Evolutionary conservation across 1,140 invertebrate species (phyloP), one percentile per base, ranked within the genome.

Genomic region (Brachionus koreanus): DNA sequence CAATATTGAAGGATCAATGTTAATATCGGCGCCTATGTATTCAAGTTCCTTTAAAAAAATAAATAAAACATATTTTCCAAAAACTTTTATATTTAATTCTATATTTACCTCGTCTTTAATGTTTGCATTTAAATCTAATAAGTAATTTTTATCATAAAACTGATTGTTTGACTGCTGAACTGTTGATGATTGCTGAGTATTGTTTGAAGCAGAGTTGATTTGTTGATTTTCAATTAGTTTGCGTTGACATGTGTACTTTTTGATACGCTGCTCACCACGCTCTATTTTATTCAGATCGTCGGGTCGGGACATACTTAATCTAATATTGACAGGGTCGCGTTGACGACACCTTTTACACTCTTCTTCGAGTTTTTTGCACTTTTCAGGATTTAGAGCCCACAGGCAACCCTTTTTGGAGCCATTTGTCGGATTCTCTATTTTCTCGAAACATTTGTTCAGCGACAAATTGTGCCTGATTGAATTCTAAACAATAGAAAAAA

Each of bases 381-480:
- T 97, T 13, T 92, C 92, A 0, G 95, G 95, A 90, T 97, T 97
- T 90, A 98, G 94, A 0, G 95, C 95, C 96, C 96, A 98, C 74
- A 97, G 90, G 86, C 95, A 98, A 3, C 95, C 90, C 85, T 91
- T 91, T 67, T 90, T 86, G 19, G 88, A 86, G 6, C 86, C 87
- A 82, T 84, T 84, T 85, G 96, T 96, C 2, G 87, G 87, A 72
- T 86, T 87, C 86, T 97, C 95, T 81, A 97, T 96, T 88, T 98
- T 98, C 87, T 97, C 95, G 89, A 98, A 98, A 89, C 95, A 97
- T 89, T 98, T 98, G 89, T 98, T 98, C 82, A 98, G 88, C 83
- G 95, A 97, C 65, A 98, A 89, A 89, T 98, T 98, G 87, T 98
- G 96, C 83, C 96, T 90, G 0, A 98, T 96, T 1, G 95, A 97